phyloP scores from a whole-genome alignment of 2,113 vertebrate species.

The Lethenteron reissneri region DNA sequence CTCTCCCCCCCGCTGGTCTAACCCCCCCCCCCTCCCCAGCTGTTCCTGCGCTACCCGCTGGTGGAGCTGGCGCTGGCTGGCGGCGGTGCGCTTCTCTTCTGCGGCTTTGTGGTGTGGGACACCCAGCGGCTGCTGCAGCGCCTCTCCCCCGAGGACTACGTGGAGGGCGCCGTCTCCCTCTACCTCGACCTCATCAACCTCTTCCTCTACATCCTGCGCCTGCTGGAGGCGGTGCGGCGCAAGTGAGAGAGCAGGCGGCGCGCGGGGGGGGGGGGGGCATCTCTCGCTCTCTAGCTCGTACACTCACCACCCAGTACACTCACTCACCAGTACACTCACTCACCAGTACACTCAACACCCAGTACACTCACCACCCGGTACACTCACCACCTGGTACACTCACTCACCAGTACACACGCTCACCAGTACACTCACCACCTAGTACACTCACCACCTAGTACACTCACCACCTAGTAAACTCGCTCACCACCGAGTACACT shows the following conservation, averaged over 20 bases:
- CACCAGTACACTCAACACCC: too few relatives aligned
- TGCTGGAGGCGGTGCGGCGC: conserved; percentile 62
- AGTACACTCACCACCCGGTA: too few relatives aligned
- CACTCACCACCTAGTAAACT: too few relatives aligned
- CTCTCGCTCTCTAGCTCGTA: too few relatives aligned
- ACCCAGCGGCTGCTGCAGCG: conserved; percentile 70
- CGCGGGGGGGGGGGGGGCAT: too few relatives aligned
- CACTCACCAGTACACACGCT: too few relatives aligned
- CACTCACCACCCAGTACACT: too few relatives aligned
- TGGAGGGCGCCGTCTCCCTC: conserved; percentile 68
- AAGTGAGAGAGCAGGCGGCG: conserved; percentile 24
- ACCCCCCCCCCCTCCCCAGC: conserved; percentile 18
- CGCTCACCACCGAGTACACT: too few relatives aligned
- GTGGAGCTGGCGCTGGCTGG: conserved; percentile 43
- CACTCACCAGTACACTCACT: too few relatives aligned
- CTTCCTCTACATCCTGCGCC: conserved; percentile 53
- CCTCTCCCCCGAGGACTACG: conserved; percentile 77
- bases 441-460: too few relatives aligned
- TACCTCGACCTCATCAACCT: conserved; percentile 87
- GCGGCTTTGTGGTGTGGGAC: conserved; percentile 87
- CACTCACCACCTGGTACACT: too few relatives aligned
- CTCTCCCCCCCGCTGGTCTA: neutral
- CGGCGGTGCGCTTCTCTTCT: conserved; percentile 58
- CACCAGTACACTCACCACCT: too few relatives aligned
- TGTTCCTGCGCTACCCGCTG: conserved; percentile 53